A percentile compares a stretch with the other conserved stretches of the same genome.
phyloP scores from a whole-genome alignment of 2,113 vertebrate species.

The Baryphthengus martii region DNA sequence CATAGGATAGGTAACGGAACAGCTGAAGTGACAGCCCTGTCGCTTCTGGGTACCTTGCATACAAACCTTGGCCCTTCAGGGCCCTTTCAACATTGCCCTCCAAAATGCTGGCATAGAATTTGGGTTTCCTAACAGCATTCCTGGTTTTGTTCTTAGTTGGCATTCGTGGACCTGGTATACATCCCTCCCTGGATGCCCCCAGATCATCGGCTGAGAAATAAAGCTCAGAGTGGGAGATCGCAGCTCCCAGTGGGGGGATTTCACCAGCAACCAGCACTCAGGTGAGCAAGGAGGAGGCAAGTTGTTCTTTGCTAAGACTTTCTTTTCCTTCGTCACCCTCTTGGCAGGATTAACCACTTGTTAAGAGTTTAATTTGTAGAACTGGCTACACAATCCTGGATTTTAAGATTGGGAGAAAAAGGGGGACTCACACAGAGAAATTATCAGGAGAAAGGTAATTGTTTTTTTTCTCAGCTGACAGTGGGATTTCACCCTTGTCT shows the following conservation, averaged over 20 bases:
- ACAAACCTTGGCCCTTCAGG: not conserved
- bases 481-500: not conserved
- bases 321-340: not conserved
- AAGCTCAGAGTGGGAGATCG: no score
- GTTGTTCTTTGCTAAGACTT: not conserved
- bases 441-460: not conserved
- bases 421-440: not conserved
- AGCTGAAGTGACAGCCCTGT: not conserved
- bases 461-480: not conserved
- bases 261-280: not conserved
- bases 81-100: not conserved
- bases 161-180: not conserved
- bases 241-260: not conserved
- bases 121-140: not conserved
- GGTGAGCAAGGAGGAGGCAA: not conserved
- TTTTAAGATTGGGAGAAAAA: not conserved
- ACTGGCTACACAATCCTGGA: not conserved
- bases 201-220: fast-evolving
- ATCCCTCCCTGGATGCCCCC: no score
- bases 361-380: not conserved
- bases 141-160: not conserved
- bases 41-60: not conserved
- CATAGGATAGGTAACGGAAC: not conserved
- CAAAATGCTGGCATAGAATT: not conserved
- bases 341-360: fast-evolving